Conservation (phyloP, 30 jellyfish, hydroid and myxozoan genomes). For the Clytia hemisphaerica region DNA sequence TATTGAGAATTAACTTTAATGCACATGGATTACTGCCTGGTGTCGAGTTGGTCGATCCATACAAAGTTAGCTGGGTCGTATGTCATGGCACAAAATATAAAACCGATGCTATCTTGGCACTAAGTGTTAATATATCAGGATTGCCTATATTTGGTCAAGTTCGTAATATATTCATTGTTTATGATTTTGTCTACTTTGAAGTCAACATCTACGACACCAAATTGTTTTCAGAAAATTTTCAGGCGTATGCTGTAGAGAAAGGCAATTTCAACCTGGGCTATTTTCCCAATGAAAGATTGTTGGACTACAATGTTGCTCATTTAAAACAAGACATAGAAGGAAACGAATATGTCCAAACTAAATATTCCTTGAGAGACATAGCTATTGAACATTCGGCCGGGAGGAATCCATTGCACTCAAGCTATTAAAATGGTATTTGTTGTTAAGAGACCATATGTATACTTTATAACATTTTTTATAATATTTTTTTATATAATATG, state of each 20-base stretch:
- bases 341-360: not conserved
- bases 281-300: not conserved
- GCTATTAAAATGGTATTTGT: no score
- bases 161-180: not conserved
- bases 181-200: not conserved
- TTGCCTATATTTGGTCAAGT: not conserved
- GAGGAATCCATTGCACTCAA: no score
- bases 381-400: not conserved
- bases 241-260: not conserved
- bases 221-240: not conserved
- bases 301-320: not conserved
- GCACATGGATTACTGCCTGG: not conserved
- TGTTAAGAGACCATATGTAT: no score
- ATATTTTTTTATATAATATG: no score
- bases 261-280: no score
- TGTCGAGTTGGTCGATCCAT: not conserved
- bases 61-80: not conserved
- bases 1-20: not conserved
- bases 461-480: no score
- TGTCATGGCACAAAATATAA: not conserved
- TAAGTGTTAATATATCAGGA: not conserved
- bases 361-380: not conserved
- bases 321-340: not conserved
- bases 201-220: not conserved
- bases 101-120: not conserved